Evolutionary conservation across 2,888 invertebrate species (phyloP).

Genomic region (Abrostola triplasia): DNA sequence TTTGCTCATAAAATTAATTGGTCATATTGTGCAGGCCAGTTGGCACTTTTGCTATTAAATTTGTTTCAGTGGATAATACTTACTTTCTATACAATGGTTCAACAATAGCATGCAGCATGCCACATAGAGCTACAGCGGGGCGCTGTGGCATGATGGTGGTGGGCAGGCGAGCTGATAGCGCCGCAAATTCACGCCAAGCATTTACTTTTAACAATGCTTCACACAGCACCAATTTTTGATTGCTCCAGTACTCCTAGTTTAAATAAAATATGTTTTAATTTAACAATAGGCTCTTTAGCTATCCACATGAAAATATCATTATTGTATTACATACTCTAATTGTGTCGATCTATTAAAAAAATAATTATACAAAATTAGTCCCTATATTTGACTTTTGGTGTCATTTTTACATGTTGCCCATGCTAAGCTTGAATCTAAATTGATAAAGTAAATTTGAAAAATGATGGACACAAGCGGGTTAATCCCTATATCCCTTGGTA

Average conservation of each 20-base stretch:
- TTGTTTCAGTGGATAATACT: slow-evolving; percentile 44
- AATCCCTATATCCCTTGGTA: too few relatives aligned
- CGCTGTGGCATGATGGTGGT: slow-evolving; percentile 93
- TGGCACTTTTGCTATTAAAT: slow-evolving; percentile 2
- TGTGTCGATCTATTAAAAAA: too few relatives aligned
- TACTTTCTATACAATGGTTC: slow-evolving; percentile 95
- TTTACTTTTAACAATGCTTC: slow-evolving; percentile 96
- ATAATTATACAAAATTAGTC: too few relatives aligned
- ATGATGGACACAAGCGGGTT: too few relatives aligned
- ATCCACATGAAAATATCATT: too few relatives aligned
- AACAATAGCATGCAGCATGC: slow-evolving; percentile 94
- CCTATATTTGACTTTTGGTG: too few relatives aligned
- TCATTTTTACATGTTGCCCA: too few relatives aligned
- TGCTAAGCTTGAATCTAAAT: too few relatives aligned
- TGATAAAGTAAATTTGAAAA: too few relatives aligned
- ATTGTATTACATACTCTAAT: too few relatives aligned
- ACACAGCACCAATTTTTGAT: slow-evolving; percentile 98
- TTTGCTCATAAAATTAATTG: too few relatives aligned
- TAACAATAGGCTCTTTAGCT: too few relatives aligned
- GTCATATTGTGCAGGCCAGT: not conserved
- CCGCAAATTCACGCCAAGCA: slow-evolving; percentile 96
- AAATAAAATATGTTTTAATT: not conserved
- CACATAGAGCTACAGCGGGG: slow-evolving; percentile 93
- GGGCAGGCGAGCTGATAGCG: slow-evolving; percentile 94
- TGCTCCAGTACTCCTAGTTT: slow-evolving; percentile 87